A percentile compares a stretch with the other conserved stretches of the same genome.
phyloP scores from a whole-genome alignment of 2,797 vertebrate species.

The Thamnophis elegans region DNA sequence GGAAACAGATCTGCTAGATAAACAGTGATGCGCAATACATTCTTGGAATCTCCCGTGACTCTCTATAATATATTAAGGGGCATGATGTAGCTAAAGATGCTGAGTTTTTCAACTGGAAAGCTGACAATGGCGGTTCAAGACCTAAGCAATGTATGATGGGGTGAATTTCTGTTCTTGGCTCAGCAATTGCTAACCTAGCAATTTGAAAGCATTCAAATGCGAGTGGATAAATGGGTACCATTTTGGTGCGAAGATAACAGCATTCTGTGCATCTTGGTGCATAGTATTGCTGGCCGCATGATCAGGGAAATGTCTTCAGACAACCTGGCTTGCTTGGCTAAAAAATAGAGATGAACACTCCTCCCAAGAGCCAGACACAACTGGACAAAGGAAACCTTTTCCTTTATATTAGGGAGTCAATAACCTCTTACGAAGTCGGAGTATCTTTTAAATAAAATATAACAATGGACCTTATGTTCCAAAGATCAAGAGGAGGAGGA shows the following conservation, averaged over 20 bases:
- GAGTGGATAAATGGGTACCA: background rate
- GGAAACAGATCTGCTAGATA: background rate
- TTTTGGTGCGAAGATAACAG: background rate
- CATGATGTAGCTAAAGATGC: background rate
- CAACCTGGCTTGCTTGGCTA: too few relatives aligned
- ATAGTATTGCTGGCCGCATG: background rate
- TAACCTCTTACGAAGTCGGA: background rate
- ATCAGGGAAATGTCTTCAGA: background rate
- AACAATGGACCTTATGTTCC: background rate
- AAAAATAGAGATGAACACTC: too few relatives aligned
- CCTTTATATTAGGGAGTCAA: background rate
- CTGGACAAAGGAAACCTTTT: background rate
- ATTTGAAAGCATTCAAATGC: background rate
- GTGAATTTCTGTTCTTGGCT: background rate
- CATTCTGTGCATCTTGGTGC: background rate
- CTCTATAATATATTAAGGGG: background rate
- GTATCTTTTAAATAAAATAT: background rate
- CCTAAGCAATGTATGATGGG: background rate
- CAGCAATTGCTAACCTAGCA: background rate
- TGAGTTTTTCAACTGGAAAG: background rate
- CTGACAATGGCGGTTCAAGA: background rate
- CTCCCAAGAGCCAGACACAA: too few relatives aligned
- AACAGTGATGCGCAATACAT: background rate
- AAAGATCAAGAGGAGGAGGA: too few relatives aligned
- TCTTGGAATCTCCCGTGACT: background rate